Conservation (phyloP, 2,113 vertebrate genomes). For the Haemorhous mexicanus region DNA sequence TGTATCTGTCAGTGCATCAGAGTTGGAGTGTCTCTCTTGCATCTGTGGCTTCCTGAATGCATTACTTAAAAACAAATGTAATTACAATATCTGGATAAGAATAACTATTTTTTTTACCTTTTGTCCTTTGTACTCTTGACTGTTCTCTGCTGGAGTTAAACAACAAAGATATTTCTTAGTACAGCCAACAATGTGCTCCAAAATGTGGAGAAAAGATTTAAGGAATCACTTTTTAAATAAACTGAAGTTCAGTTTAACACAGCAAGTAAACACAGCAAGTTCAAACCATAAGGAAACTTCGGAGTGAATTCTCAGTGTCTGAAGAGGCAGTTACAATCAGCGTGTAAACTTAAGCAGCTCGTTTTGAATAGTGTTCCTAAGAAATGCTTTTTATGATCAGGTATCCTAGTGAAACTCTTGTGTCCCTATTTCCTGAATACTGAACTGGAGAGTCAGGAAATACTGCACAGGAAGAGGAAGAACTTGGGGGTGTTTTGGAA, state of each 20-base stretch:
- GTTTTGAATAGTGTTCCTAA: not conserved
- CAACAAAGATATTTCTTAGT: not conserved
- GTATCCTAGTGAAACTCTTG: not conserved
- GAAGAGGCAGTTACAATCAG: not conserved
- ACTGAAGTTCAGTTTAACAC: not conserved
- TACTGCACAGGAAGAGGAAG: not conserved
- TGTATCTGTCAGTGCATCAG: not conserved
- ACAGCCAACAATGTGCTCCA: not conserved
- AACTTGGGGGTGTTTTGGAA: not conserved
- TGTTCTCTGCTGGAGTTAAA: constrained; percentile 15
- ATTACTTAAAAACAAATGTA: not conserved
- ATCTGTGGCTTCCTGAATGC: not conserved
- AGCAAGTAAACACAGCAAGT: not conserved
- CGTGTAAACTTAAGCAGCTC: not conserved
- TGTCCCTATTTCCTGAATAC: not conserved
- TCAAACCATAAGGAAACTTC: not conserved
- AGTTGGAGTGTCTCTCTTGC: not conserved
- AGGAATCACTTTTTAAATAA: not conserved
- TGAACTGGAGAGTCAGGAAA: not conserved
- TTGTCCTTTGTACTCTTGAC: not conserved
- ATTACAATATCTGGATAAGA: not conserved
- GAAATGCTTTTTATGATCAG: not conserved
- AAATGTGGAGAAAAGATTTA: not conserved
- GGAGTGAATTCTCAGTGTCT: not conserved
- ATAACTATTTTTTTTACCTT: not conserved